These are phyloP conservation scores for Ceratina australensis DNA, from an alignment of 1,140 invertebrate genomes.

Conservation along the genomic window DNA sequence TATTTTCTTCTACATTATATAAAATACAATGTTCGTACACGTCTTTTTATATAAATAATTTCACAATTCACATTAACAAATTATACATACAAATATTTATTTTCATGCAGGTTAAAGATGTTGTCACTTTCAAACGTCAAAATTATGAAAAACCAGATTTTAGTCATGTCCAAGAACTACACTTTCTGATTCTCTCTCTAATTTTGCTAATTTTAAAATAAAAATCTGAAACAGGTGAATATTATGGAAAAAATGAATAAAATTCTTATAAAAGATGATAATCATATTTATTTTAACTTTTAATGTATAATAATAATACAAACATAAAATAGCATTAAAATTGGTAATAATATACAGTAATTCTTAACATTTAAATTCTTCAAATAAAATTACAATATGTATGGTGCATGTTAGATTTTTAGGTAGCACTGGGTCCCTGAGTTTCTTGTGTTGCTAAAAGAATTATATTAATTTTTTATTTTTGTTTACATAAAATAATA, in stretches of 20 bases:
- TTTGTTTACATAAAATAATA: neutral
- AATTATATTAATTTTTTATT: neutral
- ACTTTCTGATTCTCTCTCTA: too few relatives aligned
- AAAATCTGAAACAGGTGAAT: too few relatives aligned
- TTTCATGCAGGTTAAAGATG: too few relatives aligned
- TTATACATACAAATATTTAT: too few relatives aligned
- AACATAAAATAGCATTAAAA: conserved; percentile 18
- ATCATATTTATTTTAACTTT: conserved; percentile 10
- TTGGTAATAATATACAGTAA: neutral
- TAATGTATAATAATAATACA: conserved; percentile 23
- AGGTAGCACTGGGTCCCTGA: conserved; percentile 41
- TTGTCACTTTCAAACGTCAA: too few relatives aligned
- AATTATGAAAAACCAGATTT: too few relatives aligned
- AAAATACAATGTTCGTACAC: too few relatives aligned
- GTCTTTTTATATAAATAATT: too few relatives aligned
- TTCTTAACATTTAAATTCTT: neutral
- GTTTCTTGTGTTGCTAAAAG: conserved; percentile 59
- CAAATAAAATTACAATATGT: neutral
- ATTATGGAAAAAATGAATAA: neutral
- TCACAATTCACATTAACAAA: too few relatives aligned
- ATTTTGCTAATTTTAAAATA: too few relatives aligned
- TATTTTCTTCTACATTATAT: too few relatives aligned
- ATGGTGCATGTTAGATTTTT: neutral
- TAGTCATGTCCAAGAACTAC: too few relatives aligned
- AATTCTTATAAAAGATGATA: neutral